phyloP scores from a whole-genome alignment of 2,113 vertebrate genomes.

The Atractosteus spatula region DNA sequence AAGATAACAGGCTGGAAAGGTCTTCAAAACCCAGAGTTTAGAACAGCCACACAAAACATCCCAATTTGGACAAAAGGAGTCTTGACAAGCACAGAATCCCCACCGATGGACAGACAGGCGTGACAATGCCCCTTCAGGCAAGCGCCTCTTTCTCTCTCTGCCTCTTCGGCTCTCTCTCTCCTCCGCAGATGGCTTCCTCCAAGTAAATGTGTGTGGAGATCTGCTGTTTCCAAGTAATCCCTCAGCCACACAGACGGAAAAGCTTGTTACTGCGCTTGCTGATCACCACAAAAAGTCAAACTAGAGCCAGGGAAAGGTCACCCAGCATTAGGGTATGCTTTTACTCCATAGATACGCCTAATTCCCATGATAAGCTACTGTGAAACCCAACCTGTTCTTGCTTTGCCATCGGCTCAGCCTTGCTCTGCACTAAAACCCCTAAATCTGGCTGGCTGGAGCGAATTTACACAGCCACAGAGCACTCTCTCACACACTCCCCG shows the following conservation, averaged over 20 bases:
- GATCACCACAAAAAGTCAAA: constrained; percentile 75
- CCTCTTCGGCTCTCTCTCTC: constrained; percentile 37
- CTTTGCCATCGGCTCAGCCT: constrained; percentile 58
- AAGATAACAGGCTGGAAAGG: constrained; percentile 42
- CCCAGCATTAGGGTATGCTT: constrained; percentile 65
- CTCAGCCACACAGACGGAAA: constrained; percentile 67
- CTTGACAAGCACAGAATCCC: constrained; percentile 62
- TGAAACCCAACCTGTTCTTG: constrained; percentile 68
- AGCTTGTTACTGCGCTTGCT: constrained; percentile 71
- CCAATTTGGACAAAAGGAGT: constrained; percentile 60
- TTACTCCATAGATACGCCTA: constrained; percentile 66
- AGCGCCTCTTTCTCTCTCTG: constrained; percentile 40
- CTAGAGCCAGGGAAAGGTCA: constrained; percentile 71
- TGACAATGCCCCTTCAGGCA: constrained; percentile 64
- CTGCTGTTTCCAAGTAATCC: constrained; percentile 64
- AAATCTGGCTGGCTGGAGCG: constrained; percentile 64
- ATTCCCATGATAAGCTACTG: constrained; percentile 69
- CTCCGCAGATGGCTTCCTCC: constrained; percentile 61
- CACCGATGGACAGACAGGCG: constrained; percentile 59
- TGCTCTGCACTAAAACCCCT: constrained; percentile 55
- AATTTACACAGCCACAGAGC: constrained; percentile 58
- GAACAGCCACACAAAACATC: constrained; percentile 54
- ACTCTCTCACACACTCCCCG: constrained; percentile 28
- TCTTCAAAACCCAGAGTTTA: constrained; percentile 38
- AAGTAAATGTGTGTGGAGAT: constrained; percentile 47